These are phyloP conservation scores for Dascillus cervinus DNA, from an alignment of 2,888 invertebrate species.

Conservation along the genomic window DNA sequence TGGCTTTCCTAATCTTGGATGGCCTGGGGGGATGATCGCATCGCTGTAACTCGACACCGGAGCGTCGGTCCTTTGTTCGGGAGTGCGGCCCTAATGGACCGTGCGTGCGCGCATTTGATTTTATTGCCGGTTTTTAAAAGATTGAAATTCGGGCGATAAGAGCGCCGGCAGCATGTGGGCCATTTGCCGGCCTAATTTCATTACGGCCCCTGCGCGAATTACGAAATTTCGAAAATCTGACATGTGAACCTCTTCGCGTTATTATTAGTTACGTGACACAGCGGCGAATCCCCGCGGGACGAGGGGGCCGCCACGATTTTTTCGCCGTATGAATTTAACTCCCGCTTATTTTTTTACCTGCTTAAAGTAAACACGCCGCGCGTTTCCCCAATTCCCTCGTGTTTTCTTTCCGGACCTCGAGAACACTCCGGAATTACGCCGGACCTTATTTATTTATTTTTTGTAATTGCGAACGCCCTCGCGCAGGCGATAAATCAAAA, in stretches of 20 bases:
- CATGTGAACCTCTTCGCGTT: slow-evolving; percentile 19
- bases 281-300: no score
- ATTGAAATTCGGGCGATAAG: no score
- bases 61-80: slow-evolving; percentile 33
- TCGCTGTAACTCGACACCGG: slow-evolving; percentile 39
- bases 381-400: slow-evolving; percentile 17
- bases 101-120: no score
- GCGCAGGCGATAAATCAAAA: slow-evolving; percentile 42
- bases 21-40: slow-evolving; percentile 31
- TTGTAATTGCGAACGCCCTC: no score
- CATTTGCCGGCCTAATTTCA: not conserved
- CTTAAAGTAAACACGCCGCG: slow-evolving; percentile 7
- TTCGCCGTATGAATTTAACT: no score
- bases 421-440: no score
- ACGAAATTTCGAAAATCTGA: slow-evolving; percentile 19
- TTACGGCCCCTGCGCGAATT: not conserved
- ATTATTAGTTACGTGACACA: slow-evolving; percentile 19
- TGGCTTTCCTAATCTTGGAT: slow-evolving; percentile 41
- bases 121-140: no score
- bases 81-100: slow-evolving; percentile 35
- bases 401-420: slow-evolving; percentile 7
- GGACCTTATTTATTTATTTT: no score
- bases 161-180: not conserved
- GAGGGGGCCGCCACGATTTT: no score
- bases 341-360: no score